Evolutionary conservation across 2,797 vertebrate genomes (phyloP), one percentile per base, ranked within the genome.

Genomic region (Gallinago stenura): DNA sequence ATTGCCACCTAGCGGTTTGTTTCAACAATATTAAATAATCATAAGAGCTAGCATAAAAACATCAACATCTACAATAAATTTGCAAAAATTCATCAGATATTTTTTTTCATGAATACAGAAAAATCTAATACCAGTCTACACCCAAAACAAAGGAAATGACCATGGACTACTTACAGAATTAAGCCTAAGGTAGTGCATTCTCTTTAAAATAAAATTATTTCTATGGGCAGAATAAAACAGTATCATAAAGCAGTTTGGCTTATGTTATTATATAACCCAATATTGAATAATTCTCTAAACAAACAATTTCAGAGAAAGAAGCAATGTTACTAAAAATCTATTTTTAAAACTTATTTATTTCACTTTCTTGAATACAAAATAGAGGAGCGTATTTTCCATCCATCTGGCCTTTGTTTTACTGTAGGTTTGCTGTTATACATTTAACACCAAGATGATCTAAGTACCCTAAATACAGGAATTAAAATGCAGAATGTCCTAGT

Each of bases 1-100:
- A 72, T 94, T 95, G 96, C 96, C 96, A 96, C 81, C 96, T 97
- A 96, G 96, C 0, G 96, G 95, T 57, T 85, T 96, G 54, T 88
- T 95, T 82, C 75, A 83, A 78, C 33, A 78, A 13, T 28, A 71
- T 76, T 58, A 81, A 92, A 60, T 50, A 87, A 83, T 26, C 78
- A 39, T 48, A 60, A 73, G 77, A 92, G 33, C 33, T 83, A 84
- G 45, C 43, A 90, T 7, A 35, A 88, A 57, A 91, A 50, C 20
- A 31, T 17, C 24, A 50, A 46, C 12, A 6, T 30, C 54, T 39
- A 51, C 9, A 80, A 1, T 16, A 61, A 50, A 7, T 31, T 62
- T 76, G 39, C 86, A 43, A 78, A 83, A 86, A 80, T 2, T 11
- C 11, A 53, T 14, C 13, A 48, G 14, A 45, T 37, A 5, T 2